Base-by-base conservation (phyloP, 2,797 vertebrate genomes). In the Myripristis murdjan region DNA sequence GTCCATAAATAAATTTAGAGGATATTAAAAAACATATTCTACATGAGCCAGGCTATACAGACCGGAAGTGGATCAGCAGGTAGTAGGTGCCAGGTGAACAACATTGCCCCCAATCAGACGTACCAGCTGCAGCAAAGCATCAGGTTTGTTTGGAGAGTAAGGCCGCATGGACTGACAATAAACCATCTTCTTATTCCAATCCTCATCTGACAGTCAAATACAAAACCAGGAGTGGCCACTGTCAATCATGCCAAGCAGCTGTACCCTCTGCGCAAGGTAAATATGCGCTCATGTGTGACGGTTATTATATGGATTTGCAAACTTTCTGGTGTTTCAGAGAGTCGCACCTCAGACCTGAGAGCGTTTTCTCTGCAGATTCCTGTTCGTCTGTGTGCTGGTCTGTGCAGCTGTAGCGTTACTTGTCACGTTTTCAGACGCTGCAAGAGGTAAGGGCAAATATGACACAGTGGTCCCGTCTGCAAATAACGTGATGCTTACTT, bases 61-160 rank as follows among this genome's bases (percentile, higher is more conserved):
- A n/a, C n/a, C 67, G 81, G 66, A 73, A 75, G 64, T 62, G 44
- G 12, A 2, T 60, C 10, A 46, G 24, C 44, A 59, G 52, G 15
- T 14, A 15, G 14, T n/a, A 46, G 2, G 24, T 10, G 6, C 77
- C 91, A 93, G 90, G 84, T 93, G 92, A 77, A 72, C 18, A 49
- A 33, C 14, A 69, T 92, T 89, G 23, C 39, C 67, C 70, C 75
- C 82, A 91, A 91, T 93, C 77, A 91, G 73, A 54, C 54, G 56
- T 64, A 4, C 37, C 55, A 49, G 49, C 75, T 60, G 79, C 77
- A 73, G 62, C 67, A 77, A 71, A 72, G 67, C 8, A 41, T 58
- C 56, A 48, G 9, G 7, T 31, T 33, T 74, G 53, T 64, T 39
- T 75, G 63, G 48, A 41, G 52, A 57, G 41, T 31, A 46, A 64